phyloP scores from a whole-genome alignment of 2,888 invertebrate genomes.

The Cephonodes hylas region DNA sequence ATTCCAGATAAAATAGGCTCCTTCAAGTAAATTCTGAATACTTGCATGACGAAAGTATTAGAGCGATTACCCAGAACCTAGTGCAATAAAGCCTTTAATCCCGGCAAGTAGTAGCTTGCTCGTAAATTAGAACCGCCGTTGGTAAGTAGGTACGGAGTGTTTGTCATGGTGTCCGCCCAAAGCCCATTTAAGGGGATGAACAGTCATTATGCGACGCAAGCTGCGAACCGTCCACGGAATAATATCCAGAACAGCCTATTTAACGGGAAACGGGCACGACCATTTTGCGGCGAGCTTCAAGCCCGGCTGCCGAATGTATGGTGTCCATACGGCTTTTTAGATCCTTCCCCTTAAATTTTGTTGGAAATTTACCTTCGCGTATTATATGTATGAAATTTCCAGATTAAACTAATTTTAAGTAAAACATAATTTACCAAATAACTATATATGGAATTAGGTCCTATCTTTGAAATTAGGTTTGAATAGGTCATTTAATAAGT shows the following conservation, averaged over 20 bases:
- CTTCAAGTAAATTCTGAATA: background rate
- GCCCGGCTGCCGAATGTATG: background rate
- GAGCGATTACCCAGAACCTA: background rate
- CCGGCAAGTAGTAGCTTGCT: conserved; percentile 16
- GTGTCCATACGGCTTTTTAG: background rate
- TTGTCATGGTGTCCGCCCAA: conserved; percentile 26
- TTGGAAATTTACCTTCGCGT: background rate
- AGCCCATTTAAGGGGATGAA: conserved; percentile 7
- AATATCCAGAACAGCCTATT: background rate
- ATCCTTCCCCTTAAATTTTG: background rate
- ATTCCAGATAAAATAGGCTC: too few species aligned
- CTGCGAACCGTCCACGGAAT: background rate
- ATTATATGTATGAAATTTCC: background rate
- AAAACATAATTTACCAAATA: too few species aligned
- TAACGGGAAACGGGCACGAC: background rate
- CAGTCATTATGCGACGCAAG: background rate
- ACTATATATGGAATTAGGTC: too few species aligned
- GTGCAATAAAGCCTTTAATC: background rate
- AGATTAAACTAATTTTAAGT: background rate
- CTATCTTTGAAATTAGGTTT: too few species aligned
- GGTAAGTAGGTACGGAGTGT: conserved; percentile 25
- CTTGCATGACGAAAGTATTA: background rate
- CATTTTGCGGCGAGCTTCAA: background rate
- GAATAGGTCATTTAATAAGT: too few species aligned
- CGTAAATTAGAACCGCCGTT: conserved; percentile 31